Base-by-base conservation (phyloP, 1,140 invertebrate genomes). In the Heliothis virescens region DNA sequence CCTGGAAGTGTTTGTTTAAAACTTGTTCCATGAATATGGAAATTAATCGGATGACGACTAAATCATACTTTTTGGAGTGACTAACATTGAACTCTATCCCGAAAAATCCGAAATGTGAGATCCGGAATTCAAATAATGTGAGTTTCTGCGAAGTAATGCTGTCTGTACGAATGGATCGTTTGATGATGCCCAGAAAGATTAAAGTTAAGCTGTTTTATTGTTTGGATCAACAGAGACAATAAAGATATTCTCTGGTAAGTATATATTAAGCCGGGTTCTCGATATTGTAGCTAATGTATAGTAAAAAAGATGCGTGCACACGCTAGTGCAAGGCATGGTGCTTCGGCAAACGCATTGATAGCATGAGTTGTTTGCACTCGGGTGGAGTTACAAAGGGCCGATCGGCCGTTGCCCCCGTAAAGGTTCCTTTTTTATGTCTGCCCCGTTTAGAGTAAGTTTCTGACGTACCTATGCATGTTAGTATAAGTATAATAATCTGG, bases 351-450 rank as follows among this genome's bases (percentile, higher is more conserved):
- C 15, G 55, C 41, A 60, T 60, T 74, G 63, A 67, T 78, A 63
- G 34, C 34, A 53, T 29, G 73, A n/a, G 52, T 9, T 48, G 48
- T 18, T 26, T 15, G 52, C 50, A 29, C 57, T 57, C 59, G 21
- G 63, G 15, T 57, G 62, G 29, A 78, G 26, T 47, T 69, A 76
- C 75, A 77, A 78, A 78, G 75, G 52, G 60, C 48, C 73, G 59
- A 52, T 52, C 73, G 73, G 75, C 75, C 75, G 29, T 67, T 78
- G 75, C 75, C 62, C 75, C 34, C 75, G 75, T 52, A 69, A 78
- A 78, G 75, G 63, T 48, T 78, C 41, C 62, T 78, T 78, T 74
- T 76, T 78, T 77, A 78, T 57, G 75, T 69, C 75, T 55, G 52
- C 63, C 26, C 63, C 34, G 50, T 55, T 69, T 76, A 63, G 59